Conservation (phyloP, 1,140 invertebrate species). For the Drosophila micromelanica region DNA sequence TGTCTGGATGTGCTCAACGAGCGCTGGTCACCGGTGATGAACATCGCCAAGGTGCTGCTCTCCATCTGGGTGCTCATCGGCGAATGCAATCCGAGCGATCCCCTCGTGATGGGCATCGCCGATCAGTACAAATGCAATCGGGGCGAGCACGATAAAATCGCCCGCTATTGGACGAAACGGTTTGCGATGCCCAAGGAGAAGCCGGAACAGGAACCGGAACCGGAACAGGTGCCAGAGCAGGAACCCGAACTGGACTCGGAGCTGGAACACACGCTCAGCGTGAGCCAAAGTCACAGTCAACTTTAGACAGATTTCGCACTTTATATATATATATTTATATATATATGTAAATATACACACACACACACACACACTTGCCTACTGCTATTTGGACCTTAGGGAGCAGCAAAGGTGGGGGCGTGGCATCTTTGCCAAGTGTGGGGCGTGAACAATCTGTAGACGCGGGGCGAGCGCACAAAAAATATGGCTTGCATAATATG, state of each 20-base stretch:
- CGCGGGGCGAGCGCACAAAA: constrained; percentile 18
- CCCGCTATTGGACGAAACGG: constrained; percentile 56
- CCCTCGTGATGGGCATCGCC: constrained; percentile 57
- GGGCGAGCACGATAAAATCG: constrained; percentile 60
- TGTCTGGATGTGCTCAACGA: constrained; percentile 64
- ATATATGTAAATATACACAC: neutral
- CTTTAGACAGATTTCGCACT: constrained; percentile 6
- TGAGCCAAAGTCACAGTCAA: constrained; percentile 17
- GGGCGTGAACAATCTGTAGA: constrained; percentile 35
- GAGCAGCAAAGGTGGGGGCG: neutral
- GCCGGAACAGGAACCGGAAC: neutral
- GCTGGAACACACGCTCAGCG: neutral
- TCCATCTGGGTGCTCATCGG: constrained; percentile 63
- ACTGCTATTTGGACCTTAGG: neutral
- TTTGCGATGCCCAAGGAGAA: constrained; percentile 39
- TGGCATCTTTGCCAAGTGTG: constrained; percentile 8
- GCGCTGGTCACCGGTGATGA: constrained; percentile 69
- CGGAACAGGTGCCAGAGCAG: neutral
- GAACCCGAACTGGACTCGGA: neutral
- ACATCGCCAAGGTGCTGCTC: constrained; percentile 58
- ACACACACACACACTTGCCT: no score
- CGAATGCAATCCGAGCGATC: constrained; percentile 71
- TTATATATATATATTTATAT: no score
- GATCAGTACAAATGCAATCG: constrained; percentile 68
- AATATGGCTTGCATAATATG: constrained; percentile 47